Evolutionary conservation across 2,797 vertebrate genomes (phyloP), one percentile per base, ranked within the genome.

Genomic region (Falco rusticolus): DNA sequence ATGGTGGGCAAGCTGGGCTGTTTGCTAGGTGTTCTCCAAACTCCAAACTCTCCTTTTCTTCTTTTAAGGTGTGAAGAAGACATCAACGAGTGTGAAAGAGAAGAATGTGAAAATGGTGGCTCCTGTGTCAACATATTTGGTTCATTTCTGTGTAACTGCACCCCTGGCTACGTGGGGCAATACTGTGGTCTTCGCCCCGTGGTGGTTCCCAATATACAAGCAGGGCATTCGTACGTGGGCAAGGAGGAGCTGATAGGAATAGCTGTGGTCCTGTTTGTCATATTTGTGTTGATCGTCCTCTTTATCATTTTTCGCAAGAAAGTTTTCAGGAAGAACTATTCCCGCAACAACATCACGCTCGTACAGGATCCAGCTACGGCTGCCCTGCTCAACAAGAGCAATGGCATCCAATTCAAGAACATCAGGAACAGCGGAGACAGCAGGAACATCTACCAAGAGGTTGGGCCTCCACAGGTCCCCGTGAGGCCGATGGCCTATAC

Each of bases 181-280:
- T 98, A 98, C 90, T 99, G 99, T 54, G 98, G 98, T 50, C 97
- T 99, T 89, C 98, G 99, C 13, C 99, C 99, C 0, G 98, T 99
- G 11, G 98, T 99, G 5, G 99, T 99, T 51, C 99, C 99, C 5
- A 99, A 99, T 96, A 99, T 99, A 98, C 99, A 99, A 97, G 99
- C 99, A 0, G 99, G 99, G 21, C 99, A 99, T 86, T 98, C 99
- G 3, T 98, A 99, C 2, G 98, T 99, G 6, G 99, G 99, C 43
- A 99, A 99, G 93, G 99, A 99, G 97, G 99, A 99, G 97, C 97
- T 99, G 68, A 99, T 99, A 15, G 99, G 99, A 83, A 99, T 99
- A 34, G 98, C 99, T 0, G 98, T 98, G 20, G 99, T 99, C 37
- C 98, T 99, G 19, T 98, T 99, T 39, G 98, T 99, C 96, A 99